Percentiles rank a stretch among this genome's conserved stretches.
These are phyloP conservation scores for Trachelipus rathkii DNA, from an alignment of 1,140 invertebrate species.

Conservation along the genomic window DNA sequence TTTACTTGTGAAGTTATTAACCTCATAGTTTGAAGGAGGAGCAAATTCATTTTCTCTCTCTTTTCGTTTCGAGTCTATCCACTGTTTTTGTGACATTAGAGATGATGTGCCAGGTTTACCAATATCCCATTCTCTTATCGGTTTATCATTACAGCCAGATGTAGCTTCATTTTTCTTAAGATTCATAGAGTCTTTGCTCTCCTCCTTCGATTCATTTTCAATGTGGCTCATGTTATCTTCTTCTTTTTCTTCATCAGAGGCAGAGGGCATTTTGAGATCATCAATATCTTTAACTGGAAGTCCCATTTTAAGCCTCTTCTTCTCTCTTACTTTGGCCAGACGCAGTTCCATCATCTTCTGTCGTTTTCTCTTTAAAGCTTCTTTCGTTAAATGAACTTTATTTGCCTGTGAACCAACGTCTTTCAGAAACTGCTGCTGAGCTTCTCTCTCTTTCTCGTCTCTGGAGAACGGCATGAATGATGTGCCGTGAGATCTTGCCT, in stretches of 20 bases:
- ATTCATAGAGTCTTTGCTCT: too few relatives aligned
- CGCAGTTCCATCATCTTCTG: constrained; percentile 18
- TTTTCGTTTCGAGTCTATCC: background rate
- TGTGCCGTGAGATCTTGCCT: background rate
- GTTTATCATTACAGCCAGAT: background rate
- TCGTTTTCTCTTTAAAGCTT: constrained; percentile 3
- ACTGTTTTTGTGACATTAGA: background rate
- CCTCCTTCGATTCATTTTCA: too few relatives aligned
- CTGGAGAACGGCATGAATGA: too few relatives aligned
- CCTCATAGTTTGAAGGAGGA: background rate
- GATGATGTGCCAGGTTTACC: background rate
- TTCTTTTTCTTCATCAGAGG: background rate
- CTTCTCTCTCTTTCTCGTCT: too few relatives aligned
- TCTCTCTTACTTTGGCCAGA: constrained; percentile 25
- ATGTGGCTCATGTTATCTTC: background rate
- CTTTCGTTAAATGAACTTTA: background rate
- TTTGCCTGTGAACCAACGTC: background rate
- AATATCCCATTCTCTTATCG: background rate
- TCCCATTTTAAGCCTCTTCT: constrained; percentile 23
- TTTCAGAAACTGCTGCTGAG: constrained; percentile 23
- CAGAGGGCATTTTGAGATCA: background rate
- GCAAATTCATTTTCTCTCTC: background rate
- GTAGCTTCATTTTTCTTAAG: background rate
- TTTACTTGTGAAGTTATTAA: background rate
- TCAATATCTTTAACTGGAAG: background rate